phyloP scores from a whole-genome alignment of 2,113 vertebrate genomes.

The western clawed frog (Xenopus tropicalis) region DNA sequence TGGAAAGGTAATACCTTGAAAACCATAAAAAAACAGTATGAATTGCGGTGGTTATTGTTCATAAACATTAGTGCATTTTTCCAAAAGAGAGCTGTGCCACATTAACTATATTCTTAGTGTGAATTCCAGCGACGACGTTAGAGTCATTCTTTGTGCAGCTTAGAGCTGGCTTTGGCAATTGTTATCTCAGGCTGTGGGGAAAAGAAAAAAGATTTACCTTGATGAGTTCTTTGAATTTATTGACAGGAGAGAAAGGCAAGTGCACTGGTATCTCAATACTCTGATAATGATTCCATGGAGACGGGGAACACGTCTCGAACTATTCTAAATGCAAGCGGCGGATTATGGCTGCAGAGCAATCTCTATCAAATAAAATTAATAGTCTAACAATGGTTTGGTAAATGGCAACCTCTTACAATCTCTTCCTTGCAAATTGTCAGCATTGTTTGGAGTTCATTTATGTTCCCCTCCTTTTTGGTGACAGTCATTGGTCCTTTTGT shows the following conservation, averaged over 20 bases:
- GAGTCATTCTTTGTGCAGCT: no score
- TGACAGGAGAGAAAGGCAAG: background rate
- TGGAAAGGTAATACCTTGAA: no score
- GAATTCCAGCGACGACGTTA: no score
- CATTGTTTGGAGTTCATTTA: background rate
- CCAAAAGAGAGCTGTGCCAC: no score
- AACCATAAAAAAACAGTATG: no score
- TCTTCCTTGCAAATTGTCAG: background rate
- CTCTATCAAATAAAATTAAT: constrained; percentile 6
- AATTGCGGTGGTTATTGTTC: no score
- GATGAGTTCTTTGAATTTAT: constrained; percentile 1
- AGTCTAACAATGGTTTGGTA: constrained; percentile 4
- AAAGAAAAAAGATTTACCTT: no score
- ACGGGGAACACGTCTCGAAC: background rate
- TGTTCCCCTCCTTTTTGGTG: constrained; percentile 1
- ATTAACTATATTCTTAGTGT: no score
- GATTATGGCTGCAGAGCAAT: background rate
- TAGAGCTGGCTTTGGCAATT: no score
- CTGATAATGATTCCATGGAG: background rate
- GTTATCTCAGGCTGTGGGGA: no score
- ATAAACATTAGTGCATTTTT: no score
- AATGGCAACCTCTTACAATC: background rate
- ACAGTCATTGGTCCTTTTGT: constrained; percentile 7
- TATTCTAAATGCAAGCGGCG: background rate
- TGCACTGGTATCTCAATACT: background rate